Percentiles rank a stretch among this genome's conserved stretches.
Evolutionary conservation across 2,113 vertebrate genomes (phyloP).

Genomic region (Halcyon malimbica): DNA sequence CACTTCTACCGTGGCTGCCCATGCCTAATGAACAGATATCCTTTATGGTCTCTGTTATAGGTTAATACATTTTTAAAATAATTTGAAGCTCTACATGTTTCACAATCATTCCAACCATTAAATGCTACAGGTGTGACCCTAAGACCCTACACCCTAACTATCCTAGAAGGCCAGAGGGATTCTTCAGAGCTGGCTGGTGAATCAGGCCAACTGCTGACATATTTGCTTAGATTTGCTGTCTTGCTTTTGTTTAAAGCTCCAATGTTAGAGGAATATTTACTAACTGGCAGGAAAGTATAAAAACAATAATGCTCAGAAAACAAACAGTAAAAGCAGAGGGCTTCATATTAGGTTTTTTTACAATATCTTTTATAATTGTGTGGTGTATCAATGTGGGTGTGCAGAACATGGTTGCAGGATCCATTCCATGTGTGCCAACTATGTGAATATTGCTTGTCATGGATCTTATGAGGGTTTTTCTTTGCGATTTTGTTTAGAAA

Average conservation of each 20-base stretch:
- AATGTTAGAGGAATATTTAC: background rate
- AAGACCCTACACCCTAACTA: too few species aligned
- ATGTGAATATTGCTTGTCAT: background rate
- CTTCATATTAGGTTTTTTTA: background rate
- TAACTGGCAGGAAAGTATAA: background rate
- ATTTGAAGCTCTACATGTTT: background rate
- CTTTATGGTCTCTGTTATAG: background rate
- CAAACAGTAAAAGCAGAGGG: background rate
- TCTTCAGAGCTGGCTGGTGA: background rate
- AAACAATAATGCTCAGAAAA: background rate
- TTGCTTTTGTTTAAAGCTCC: background rate
- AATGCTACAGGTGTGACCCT: background rate
- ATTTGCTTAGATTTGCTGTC: background rate
- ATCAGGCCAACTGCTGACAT: background rate
- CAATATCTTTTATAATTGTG: background rate
- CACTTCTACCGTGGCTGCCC: background rate
- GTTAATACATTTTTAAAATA: background rate
- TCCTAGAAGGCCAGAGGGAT: background rate
- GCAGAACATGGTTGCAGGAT: background rate
- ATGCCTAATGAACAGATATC: background rate
- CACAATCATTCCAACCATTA: background rate
- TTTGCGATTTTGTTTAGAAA: background rate
- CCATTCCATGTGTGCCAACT: background rate
- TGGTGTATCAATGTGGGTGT: background rate
- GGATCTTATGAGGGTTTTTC: background rate